phyloP scores from a whole-genome alignment of 2,888 invertebrate genomes.

The Phortica okadai region DNA sequence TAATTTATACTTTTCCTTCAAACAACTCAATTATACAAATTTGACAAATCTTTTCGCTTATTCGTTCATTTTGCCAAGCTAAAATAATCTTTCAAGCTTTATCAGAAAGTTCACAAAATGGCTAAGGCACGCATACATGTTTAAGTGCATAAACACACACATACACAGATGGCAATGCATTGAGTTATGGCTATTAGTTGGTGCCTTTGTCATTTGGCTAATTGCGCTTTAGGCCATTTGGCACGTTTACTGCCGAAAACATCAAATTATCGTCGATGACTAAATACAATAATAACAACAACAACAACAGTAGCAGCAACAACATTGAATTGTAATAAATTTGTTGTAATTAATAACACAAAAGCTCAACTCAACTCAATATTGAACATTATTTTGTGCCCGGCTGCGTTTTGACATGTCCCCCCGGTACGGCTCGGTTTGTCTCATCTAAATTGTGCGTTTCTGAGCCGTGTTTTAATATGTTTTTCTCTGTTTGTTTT shows the following conservation, averaged over 20 bases:
- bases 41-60: not conserved
- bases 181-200: constrained; percentile 38
- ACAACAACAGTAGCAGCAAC: not conserved
- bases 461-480: not conserved
- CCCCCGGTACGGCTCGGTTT: not conserved
- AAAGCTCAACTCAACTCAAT: constrained; percentile 43
- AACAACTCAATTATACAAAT: not conserved
- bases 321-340: constrained; percentile 51
- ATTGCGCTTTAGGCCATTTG: constrained; percentile 65
- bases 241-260: constrained; percentile 12
- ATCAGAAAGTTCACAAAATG: constrained; percentile 36
- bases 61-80: not conserved
- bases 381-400: constrained; percentile 17
- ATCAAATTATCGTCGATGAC: not conserved
- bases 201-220: constrained; percentile 65
- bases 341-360: constrained; percentile 66
- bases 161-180: constrained; percentile 2
- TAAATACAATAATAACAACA: constrained; percentile 41
- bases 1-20: not conserved
- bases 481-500: not conserved
- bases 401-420: constrained; percentile 9
- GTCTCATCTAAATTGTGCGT: not conserved
- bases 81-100: constrained; percentile 11
- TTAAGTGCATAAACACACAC: constrained; percentile 50
- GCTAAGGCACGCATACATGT: constrained; percentile 23